phyloP scores from a whole-genome alignment of 2,888 invertebrate genomes.

The Corbicula japonica region DNA sequence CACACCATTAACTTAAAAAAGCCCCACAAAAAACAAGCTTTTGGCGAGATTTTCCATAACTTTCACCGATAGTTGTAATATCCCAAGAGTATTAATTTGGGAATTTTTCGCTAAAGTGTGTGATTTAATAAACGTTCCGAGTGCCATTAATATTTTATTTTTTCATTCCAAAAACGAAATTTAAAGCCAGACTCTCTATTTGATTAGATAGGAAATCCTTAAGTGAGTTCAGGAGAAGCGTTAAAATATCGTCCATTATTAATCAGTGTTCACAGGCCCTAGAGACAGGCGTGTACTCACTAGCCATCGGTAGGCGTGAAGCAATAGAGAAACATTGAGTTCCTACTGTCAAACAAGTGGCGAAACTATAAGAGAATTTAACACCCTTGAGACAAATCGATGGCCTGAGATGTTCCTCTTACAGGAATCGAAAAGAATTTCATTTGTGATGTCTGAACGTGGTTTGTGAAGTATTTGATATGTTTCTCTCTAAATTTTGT shows the following conservation, averaged over 20 bases:
- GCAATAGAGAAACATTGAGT: conserved; percentile 7
- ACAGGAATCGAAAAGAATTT: conserved; percentile 18
- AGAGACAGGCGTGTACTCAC: background rate
- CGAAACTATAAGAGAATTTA: conserved; percentile 24
- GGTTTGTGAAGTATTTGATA: background rate
- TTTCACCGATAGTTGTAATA: no score
- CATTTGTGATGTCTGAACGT: conserved; percentile 13
- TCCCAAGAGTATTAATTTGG: no score
- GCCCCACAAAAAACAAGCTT: no score
- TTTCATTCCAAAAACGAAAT: background rate
- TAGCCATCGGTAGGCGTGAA: conserved; percentile 16
- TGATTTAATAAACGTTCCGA: background rate
- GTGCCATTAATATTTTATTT: conserved; percentile 10
- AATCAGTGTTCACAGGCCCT: conserved; percentile 1
- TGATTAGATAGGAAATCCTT: conserved; percentile 8
- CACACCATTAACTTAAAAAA: no score
- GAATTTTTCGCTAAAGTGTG: no score
- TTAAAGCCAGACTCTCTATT: conserved; percentile 19
- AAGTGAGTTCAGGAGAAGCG: conserved; percentile 3
- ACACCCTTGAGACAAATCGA: conserved; percentile 24
- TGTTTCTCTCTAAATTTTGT: background rate
- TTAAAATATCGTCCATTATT: conserved; percentile 26
- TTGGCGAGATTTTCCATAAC: no score
- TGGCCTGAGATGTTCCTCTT: conserved; percentile 1
- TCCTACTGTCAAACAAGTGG: conserved; percentile 11